Conservation (phyloP, 2,113 vertebrate genomes). For the Plecotus auritus region DNA sequence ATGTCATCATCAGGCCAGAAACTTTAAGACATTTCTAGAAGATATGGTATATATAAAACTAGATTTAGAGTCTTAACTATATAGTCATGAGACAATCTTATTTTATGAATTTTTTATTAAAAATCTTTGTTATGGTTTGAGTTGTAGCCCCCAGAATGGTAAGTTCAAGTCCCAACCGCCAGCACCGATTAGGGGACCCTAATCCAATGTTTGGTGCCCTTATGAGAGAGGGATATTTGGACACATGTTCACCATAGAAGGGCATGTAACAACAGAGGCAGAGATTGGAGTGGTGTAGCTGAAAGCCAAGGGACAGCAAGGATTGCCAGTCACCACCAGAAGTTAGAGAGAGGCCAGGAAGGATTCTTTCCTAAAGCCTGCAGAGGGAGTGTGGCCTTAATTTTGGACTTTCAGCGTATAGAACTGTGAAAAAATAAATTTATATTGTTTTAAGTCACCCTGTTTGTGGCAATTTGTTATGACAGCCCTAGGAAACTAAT, state of each 20-base stretch:
- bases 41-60: background rate
- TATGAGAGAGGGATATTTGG: background rate
- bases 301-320: background rate
- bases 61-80: background rate
- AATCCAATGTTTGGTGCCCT: background rate
- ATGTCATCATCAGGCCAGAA: background rate
- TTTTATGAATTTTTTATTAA: background rate
- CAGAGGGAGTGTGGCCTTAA: background rate
- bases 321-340: background rate
- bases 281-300: background rate
- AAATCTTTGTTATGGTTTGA: background rate
- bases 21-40: constrained; percentile 10
- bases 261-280: background rate
- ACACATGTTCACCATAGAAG: background rate
- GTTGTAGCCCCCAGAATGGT: background rate
- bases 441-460: background rate
- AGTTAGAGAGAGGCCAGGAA: background rate
- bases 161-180: background rate
- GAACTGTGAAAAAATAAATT: background rate
- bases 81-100: background rate
- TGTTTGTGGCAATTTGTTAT: background rate
- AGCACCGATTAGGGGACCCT: background rate
- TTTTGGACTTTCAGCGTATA: background rate
- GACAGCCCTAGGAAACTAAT: background rate
- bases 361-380: background rate